Evolutionary conservation across 2,113 vertebrate genomes (phyloP), one percentile per base, ranked within the genome.

Genomic region (Spermophilus dauricus): DNA sequence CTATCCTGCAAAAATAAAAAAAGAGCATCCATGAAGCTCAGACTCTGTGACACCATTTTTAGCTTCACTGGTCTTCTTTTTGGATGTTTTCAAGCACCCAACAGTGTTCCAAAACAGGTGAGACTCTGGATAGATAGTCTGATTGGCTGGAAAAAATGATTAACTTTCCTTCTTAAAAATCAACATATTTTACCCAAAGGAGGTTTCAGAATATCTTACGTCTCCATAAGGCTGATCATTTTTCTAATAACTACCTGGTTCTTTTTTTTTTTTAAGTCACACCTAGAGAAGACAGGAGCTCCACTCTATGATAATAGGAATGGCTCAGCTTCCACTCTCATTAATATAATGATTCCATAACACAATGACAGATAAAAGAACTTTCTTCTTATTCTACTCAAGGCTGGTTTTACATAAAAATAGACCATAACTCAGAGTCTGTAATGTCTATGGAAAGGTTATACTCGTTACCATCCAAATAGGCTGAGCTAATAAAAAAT

Each of bases 401-500:
- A 98, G 96, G 89, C 97, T 98, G 96, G 77, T 98, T 99, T 99
- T 98, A 98, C 98, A 98, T 98, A 98, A 99, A 98, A 99, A 99
- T 97, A 98, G 98, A 98, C 98, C 97, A 97, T 98, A 98, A 99
- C 98, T 99, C 98, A 98, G 98, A 98, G 96, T 98, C 98, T 99
- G 97, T 98, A 98, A 98, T 98, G 97, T 98, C 98, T 99, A 77
- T 97, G 84, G 96, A 99, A 99, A 99, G 98, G 98, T 99, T 99
- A 98, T 96, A 96, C 98, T 99, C 80, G 98, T 99, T 99, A 98
- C 97, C 98, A 98, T 98, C 98, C 98, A 98, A 98, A 98, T 98
- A 98, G 98, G 95, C 97, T 98, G 96, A 98, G 98, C 98, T 99
- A 99, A 99, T 99, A 99, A 99, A 99, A 99, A 99, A 98, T 98